These are phyloP conservation scores for Nibea albiflora DNA, from an alignment of 2,113 vertebrate genomes.

Conservation along the genomic window DNA sequence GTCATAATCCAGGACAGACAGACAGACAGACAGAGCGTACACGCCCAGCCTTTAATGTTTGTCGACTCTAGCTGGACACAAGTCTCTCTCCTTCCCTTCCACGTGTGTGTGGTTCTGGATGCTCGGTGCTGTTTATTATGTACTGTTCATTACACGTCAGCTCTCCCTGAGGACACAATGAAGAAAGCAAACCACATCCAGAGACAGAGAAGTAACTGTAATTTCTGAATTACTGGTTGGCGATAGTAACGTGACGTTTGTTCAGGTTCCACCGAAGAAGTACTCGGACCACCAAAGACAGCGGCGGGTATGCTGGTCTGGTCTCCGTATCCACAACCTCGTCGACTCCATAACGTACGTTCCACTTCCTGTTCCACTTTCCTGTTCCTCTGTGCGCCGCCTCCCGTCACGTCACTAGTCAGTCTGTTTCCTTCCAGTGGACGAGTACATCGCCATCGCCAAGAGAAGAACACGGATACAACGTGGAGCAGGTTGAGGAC, in stretches of 20 bases:
- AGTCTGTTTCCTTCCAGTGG: constrained; percentile 87
- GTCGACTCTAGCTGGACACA: too few species aligned
- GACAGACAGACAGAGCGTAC: too few species aligned
- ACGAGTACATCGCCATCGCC: constrained; percentile 97
- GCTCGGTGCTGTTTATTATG: too few species aligned
- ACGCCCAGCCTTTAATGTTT: too few species aligned
- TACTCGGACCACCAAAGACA: constrained; percentile 95
- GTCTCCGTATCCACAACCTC: constrained; percentile 95
- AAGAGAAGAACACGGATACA: constrained; percentile 99
- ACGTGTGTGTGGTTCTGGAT: too few species aligned
- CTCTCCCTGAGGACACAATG: too few species aligned
- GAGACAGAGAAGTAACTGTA: too few species aligned
- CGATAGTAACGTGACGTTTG: background rate
- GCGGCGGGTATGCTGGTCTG: constrained; percentile 97
- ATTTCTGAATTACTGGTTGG: too few species aligned
- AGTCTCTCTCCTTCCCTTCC: too few species aligned
- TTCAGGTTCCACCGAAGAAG: constrained; percentile 91
- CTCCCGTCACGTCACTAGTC: background rate
- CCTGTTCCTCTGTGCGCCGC: background rate
- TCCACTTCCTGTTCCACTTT: constrained; percentile 36
- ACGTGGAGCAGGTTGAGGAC: constrained; percentile 93
- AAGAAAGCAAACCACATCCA: too few species aligned
- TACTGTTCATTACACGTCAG: too few species aligned
- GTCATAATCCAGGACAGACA: too few species aligned
- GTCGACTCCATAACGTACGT: constrained; percentile 93